Evolutionary conservation across 1,140 invertebrate species (phyloP), one percentile per base, ranked within the genome.

Genomic region (Reticulitermes speratus): DNA sequence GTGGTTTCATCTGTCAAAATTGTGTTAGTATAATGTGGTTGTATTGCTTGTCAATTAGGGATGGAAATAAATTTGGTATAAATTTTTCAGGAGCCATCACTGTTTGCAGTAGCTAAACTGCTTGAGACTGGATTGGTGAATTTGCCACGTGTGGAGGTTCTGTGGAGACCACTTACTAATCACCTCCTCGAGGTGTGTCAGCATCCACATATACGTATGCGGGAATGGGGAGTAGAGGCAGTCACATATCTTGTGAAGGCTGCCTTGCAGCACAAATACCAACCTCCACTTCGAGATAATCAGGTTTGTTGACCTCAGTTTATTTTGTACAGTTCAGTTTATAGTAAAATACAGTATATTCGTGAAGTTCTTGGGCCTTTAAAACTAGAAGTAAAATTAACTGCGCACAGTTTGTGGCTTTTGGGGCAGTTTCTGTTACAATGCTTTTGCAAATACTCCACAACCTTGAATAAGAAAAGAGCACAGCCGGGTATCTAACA

Each of bases 221-320:
- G 98, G 55, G 97, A 98, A 91, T 99, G 98, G 98, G 98, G 98
- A 12, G 97, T 98, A 2, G 97, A 99, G 91, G 98, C 98, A 5
- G 95, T 99, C 30, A 99, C 98, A 0, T 97, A 97, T 89, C 92
- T 99, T 32, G 97, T 99, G 0, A 97, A 97, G 91, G 95, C 96
- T 0, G 97, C 97, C n/a, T 93, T 99, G 82, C 95, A 96, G 87
- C 95, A 96, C 88, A 97, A 97, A 91, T 96, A 97, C 90, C 94
- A 95, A 52, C 94, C 96, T 87, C 96, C 97, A 6, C 93, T 97
- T 7, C 94, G 96, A 86, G 96, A 97, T 88, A 97, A 97, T 90
- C 95, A 97, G 92, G 96, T 97, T 88, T 89, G 89, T 88, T 84
- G 21, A 38, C 16, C 38, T 82, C 84, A 48, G 69, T 86, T 65